Base-by-base conservation (phyloP, 2,113 vertebrate species). In the Hippocampus zosterae region DNA sequence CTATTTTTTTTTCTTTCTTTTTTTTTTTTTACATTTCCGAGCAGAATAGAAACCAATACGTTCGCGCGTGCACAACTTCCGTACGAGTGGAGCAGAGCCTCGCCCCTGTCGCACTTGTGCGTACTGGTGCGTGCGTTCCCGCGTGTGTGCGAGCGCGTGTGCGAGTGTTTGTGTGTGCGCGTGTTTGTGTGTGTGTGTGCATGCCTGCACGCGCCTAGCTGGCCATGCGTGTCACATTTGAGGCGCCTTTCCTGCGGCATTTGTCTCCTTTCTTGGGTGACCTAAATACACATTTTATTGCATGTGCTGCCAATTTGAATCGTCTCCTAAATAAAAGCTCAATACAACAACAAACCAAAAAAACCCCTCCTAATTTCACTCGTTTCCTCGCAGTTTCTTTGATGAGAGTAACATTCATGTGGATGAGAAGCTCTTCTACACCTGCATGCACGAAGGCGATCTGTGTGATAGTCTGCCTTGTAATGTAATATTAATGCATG, bases 401-500 rank as follows among this genome's bases (percentile, higher is more conserved):
- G 88, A 88, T 89, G 84, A 86, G 71, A 70, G 81, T 76, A 82
- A 88, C 89, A 85, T 84, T 87, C 89, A 89, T 82, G 86, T 87
- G 83, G 87, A 81, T 83, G 83, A 88, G 86, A 86, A 84, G 72
- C 78, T 77, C 72, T 13, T 85, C 66, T 84, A 89, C 84, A 90
- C 87, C 88, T 91, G 87, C 84, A 80, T 79, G 84, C 81, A 87
- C 46, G 79, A 85, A 56, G 76, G 74, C 27, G 57, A 68, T 77
- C 78, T 87, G 84, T 88, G 84, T 85, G 87, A 87, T 89, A 85
- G 68, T 77, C 83, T 76, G 77, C 67, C 25, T 65, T 85, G 80
- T 90, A 88, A 90, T 92, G 85, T 84, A 91, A 90, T 91, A 92
- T 90, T 91, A 90, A 92, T 92, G 89, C 82, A 79, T 85, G 81